Evolutionary conservation across 1,140 invertebrate genomes (phyloP), one percentile per base, ranked within the genome.

Genomic region (Heterodera carotae): DNA sequence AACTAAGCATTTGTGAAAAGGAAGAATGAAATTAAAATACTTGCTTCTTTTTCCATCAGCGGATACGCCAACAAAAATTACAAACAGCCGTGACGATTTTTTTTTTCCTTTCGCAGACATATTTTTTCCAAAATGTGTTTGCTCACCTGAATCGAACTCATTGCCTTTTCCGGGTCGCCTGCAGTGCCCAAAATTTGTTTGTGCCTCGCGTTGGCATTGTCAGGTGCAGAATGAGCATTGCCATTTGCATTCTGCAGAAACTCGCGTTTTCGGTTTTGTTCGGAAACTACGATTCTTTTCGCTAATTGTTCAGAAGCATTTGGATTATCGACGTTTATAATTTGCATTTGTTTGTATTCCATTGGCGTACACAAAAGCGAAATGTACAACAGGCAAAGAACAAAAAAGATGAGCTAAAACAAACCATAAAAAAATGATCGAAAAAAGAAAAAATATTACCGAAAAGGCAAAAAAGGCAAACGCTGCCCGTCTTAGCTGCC

Each of bases 351-450:
- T 60, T 74, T 25, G 70, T 77, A 59, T 29, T 31, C n/a, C 25
- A 39, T 22, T 75, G 68, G 36, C 10, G 43, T 36, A 36, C 56
- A 68, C 12, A 31, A 62, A 10, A 77, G 27, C 2, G 72, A 74
- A 64, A 74, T 62, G 15, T 74, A 74, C 15, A 74, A 31, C 12
- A 74, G 72, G 2, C 56, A 74, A 62, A 74, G 64, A 56, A 74
- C 72, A 36, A 74, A 74, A 27, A 74, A 74, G n/a, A 74, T 59
- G 33, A 74, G 59, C 72, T 74, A n/a, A 62, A 74, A 64, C 12
- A 18, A 56, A 39, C 8, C 34, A 29, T 27, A 73, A 73, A 29
- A 29, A 29, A 4, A 1, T 18, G n/a, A 29, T 31, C 25, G 8
- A 59, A 62, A 25, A 25, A 18, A 25, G 22, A 59, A 29, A 22